Evolutionary conservation across 2,113 vertebrate species (phyloP).

Genomic region (Ivindomyrus marchei): DNA sequence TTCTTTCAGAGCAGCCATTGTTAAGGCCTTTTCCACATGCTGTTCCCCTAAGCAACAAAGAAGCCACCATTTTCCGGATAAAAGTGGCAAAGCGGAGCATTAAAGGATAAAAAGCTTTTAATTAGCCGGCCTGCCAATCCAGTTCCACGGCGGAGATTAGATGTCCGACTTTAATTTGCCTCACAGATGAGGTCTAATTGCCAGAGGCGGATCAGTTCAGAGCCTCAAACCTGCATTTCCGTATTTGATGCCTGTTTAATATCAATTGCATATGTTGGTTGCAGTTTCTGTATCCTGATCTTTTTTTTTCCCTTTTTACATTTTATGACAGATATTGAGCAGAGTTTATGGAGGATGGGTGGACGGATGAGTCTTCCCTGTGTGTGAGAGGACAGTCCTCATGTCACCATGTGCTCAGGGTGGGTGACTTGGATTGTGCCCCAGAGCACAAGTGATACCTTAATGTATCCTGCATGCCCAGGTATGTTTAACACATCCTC

Average conservation of each 20-base stretch:
- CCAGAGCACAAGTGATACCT: conserved; percentile 80
- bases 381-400: background rate
- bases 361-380: background rate
- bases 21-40: background rate
- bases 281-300: background rate
- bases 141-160: background rate
- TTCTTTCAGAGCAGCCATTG: background rate
- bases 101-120: background rate
- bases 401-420: conserved; percentile 81
- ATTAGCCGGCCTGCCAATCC: conserved; percentile 8
- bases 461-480: conserved; percentile 82
- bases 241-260: background rate
- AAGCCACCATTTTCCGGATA: background rate
- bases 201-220: background rate
- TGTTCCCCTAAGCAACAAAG: background rate
- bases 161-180: background rate
- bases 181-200: conserved; percentile 9
- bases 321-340: background rate
- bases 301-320: background rate
- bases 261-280: background rate
- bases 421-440: conserved; percentile 75
- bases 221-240: background rate
- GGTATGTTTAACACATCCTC: conserved; percentile 62
- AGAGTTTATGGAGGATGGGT: background rate
- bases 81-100: background rate